A percentile compares a stretch with the other conserved stretches of the same genome.
phyloP scores from a whole-genome alignment of 2,113 vertebrate genomes.

The Marmota monax region DNA sequence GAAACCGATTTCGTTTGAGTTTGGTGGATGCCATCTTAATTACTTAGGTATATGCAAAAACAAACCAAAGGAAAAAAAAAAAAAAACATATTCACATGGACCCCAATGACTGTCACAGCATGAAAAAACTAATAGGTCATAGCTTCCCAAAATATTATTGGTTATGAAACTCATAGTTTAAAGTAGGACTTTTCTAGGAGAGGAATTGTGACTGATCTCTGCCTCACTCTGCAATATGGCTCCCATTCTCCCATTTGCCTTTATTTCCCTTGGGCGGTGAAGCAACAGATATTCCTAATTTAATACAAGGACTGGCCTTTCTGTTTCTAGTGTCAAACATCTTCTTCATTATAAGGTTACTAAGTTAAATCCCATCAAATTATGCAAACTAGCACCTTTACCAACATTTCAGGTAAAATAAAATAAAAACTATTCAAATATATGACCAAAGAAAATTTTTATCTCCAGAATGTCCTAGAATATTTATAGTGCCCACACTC shows the following conservation, averaged over 20 bases:
- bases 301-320: not conserved
- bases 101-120: not conserved
- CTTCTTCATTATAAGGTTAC: not conserved
- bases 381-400: not conserved
- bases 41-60: not conserved
- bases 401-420: slow-evolving; percentile 26
- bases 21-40: not conserved
- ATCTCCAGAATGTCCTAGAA: not conserved
- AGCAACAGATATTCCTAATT: not conserved
- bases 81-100: not conserved
- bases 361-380: not conserved
- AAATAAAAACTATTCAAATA: slow-evolving; percentile 44
- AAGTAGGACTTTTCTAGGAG: not conserved
- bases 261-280: not conserved
- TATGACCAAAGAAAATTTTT: not conserved
- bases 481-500: not conserved
- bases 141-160: not conserved
- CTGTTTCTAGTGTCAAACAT: not conserved
- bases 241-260: not conserved
- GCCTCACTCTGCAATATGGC: not conserved
- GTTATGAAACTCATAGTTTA: not conserved
- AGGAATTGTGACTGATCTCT: not conserved
- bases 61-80: not conserved
- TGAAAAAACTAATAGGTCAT: not conserved
- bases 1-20: not conserved